These are phyloP conservation scores for Noctua janthe DNA, from an alignment of 2,888 invertebrate genomes.

Conservation along the genomic window DNA sequence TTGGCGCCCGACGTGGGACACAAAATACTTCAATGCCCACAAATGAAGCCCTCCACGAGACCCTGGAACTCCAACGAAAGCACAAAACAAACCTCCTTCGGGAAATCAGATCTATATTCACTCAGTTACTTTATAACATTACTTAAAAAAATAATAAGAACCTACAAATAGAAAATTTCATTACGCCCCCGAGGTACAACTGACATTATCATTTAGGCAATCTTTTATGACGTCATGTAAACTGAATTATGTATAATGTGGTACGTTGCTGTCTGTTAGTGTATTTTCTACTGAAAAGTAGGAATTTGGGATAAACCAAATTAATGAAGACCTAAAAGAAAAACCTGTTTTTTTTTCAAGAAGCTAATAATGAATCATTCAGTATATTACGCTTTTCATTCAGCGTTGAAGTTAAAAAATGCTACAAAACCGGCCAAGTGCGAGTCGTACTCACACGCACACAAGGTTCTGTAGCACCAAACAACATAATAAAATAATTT, in stretches of 20 bases:
- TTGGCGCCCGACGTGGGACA: conserved; percentile 56
- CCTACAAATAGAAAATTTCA: conserved; percentile 45
- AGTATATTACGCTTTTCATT: not conserved
- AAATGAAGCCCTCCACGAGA: conserved; percentile 53
- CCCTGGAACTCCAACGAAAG: conserved; percentile 46
- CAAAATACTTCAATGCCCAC: conserved; percentile 62
- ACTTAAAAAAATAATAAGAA: conserved; percentile 51
- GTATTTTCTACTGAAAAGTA: not conserved
- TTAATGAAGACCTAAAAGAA: conserved; percentile 3
- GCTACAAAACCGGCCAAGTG: not conserved
- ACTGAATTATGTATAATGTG: conserved; percentile 19
- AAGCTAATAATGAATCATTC: not conserved
- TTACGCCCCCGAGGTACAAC: conserved; percentile 27
- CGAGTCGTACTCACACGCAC: no score
- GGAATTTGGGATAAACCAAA: conserved; percentile 2
- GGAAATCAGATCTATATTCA: conserved; percentile 64
- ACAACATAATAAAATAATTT: no score
- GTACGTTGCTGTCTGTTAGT: conserved; percentile 7
- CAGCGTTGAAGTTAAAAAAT: conserved; percentile 18
- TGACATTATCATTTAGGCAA: conserved; percentile 42
- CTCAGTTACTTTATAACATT: conserved; percentile 51
- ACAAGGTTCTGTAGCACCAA: no score
- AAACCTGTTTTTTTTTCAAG: not conserved
- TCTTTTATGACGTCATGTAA: conserved; percentile 33
- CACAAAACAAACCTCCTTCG: conserved; percentile 59